Evolutionary conservation across 30 jellyfish, hydroid and myxozoan species (phyloP).

Genomic region (Aurelia aurita complex sp. Pacific): DNA sequence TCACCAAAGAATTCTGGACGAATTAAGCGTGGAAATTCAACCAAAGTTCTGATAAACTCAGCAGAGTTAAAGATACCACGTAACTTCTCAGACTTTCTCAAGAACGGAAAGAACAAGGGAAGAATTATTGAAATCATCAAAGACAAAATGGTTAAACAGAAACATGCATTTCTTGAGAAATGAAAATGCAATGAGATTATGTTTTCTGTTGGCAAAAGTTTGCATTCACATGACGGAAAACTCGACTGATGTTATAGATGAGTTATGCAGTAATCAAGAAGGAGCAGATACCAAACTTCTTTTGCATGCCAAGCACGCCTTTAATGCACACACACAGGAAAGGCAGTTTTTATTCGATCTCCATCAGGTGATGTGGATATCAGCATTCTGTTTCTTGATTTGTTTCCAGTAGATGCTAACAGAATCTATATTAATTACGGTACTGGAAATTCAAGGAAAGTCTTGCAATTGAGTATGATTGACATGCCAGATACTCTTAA

Average conservation of each 20-base stretch:
- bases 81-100: slow-evolving; percentile 50
- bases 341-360: slow-evolving; percentile 44
- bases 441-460: slow-evolving; percentile 34
- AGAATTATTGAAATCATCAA: slow-evolving; percentile 47
- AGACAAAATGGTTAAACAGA: slow-evolving; percentile 14
- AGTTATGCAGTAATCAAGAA: slow-evolving; percentile 46
- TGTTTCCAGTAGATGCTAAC: slow-evolving; percentile 35
- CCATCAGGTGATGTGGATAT: slow-evolving; percentile 66
- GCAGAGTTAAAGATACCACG: slow-evolving; percentile 46
- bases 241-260: slow-evolving; percentile 20
- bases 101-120: slow-evolving; percentile 59
- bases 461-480: slow-evolving; percentile 13
- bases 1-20: slow-evolving; percentile 40
- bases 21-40: slow-evolving; percentile 28
- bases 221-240: slow-evolving; percentile 12
- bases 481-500: slow-evolving; percentile 18
- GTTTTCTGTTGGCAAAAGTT: slow-evolving; percentile 17
- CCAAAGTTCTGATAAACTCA: slow-evolving; percentile 39
- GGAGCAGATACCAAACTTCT: slow-evolving; percentile 52
- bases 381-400: slow-evolving; percentile 25
- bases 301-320: slow-evolving; percentile 44
- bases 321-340: slow-evolving; percentile 17
- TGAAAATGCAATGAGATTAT: slow-evolving; percentile 29
- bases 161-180: neutral
- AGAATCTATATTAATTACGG: slow-evolving; percentile 29